A percentile compares a stretch with the other conserved stretches of the same genome.
Evolutionary conservation across 2,113 vertebrate genomes (phyloP).

Genomic region (Plectropomus leopardus): DNA sequence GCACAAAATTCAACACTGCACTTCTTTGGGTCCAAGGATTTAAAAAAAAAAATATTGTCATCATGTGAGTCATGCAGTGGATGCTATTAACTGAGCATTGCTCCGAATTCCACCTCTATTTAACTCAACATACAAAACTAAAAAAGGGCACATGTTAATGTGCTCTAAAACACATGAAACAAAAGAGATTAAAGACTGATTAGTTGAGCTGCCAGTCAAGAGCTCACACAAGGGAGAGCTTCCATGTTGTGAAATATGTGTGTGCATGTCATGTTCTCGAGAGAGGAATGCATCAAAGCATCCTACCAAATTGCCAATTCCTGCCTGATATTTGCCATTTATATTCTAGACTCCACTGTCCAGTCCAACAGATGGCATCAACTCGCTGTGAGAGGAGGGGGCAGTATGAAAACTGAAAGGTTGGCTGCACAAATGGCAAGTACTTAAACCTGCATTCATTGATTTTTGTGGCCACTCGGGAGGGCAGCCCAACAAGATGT

Average conservation of each 20-base stretch:
- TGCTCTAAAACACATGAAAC: constrained; percentile 21
- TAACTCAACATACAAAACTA: constrained; percentile 7
- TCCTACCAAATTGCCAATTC: neutral
- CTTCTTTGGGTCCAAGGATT: too few species aligned
- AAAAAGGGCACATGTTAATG: neutral
- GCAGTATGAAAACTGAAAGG: neutral
- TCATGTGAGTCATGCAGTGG: neutral
- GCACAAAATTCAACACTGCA: too few species aligned
- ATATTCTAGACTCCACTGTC: neutral
- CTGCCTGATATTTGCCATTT: neutral
- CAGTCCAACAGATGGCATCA: constrained; percentile 16
- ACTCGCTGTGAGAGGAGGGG: neutral
- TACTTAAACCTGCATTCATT: neutral
- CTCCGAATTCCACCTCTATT: neutral
- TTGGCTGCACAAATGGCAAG: neutral
- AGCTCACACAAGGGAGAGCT: neutral
- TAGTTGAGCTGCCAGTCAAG: constrained; percentile 19
- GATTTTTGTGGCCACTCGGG: neutral
- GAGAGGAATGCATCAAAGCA: neutral
- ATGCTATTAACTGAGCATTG: neutral
- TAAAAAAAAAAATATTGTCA: too few species aligned
- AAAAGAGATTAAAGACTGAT: constrained; percentile 17
- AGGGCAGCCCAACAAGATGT: neutral
- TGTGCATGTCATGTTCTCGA: neutral
- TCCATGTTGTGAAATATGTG: neutral